Evolutionary conservation across 1,140 invertebrate genomes (phyloP), one percentile per base, ranked within the genome.

Genomic region (Lasioglossum baleicum): DNA sequence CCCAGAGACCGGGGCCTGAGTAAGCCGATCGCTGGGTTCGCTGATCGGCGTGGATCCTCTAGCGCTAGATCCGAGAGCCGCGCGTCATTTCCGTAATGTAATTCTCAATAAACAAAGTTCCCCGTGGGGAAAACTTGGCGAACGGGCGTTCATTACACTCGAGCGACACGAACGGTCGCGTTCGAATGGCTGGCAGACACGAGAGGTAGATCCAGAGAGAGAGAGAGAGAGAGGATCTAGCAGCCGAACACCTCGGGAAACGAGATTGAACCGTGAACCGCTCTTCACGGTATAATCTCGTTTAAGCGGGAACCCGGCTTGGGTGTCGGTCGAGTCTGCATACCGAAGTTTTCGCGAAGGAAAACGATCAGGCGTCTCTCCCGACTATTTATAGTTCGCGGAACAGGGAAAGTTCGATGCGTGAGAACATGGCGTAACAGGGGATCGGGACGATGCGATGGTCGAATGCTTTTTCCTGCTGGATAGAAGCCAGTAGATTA

Each of bases 401-500:
- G 22, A 67, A 35, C 11, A 15, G 42, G 40, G 56, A 31, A 65
- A 58, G 13, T 63, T 15, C 2, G 40, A 35, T 42, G 26, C 74
- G 53, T 74, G 83, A 70, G 83, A 84, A 61, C 17, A 65, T 65
- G 51, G 70, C 35, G 2, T 73, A 80, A 82, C 5, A 20, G 68
- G 63, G 31, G 75, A 76, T 64, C 75, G 70, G 72, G 74, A 66
- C 65, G 73, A 51, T 26, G 4, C 13, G 13, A 10, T n/a, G 31
- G 65, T 31, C 17, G 80, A 67, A 83, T 76, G 70, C 83, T 86
- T 83, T 86, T 83, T 68, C 84, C 65, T 60, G 44, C 64, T 26
- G 82, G 78, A 81, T 87, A 69, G 65, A 6, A 86, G 74, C 63
- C 79, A 64, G 73, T 79, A 81, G 84, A 83, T 86, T 86, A 86